Conservation (phyloP, 2,113 vertebrate species). For the Xiphorhynchus elegans region DNA sequence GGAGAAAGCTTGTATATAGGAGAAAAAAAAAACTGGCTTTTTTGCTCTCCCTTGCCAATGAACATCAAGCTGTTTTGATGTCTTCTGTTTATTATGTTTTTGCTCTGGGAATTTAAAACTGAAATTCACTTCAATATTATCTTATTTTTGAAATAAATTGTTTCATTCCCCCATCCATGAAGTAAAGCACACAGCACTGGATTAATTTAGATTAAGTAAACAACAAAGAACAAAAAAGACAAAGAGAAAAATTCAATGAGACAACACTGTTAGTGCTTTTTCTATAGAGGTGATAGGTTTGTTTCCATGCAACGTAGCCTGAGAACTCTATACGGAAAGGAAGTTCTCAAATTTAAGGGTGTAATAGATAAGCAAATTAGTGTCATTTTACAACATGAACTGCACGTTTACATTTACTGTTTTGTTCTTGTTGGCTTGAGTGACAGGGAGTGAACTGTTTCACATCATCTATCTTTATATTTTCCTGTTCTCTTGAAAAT, state of each 20-base stretch:
- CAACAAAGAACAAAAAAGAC: neutral
- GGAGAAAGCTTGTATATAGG: neutral
- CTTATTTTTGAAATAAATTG: conserved; percentile 40
- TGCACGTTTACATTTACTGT: neutral
- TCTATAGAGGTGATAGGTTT: neutral
- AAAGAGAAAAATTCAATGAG: neutral
- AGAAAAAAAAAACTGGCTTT: neutral
- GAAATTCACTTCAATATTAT: conserved; percentile 43
- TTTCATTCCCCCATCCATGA: neutral
- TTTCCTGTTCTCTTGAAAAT: neutral
- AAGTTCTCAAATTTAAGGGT: neutral
- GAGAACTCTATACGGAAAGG: neutral
- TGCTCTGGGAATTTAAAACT: conserved; percentile 8
- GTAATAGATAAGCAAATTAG: neutral
- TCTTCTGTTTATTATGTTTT: conserved; percentile 8
- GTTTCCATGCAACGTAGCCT: neutral
- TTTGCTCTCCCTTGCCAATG: neutral
- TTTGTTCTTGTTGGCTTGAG: neutral
- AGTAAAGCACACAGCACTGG: neutral
- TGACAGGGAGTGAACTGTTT: neutral
- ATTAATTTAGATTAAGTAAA: conserved; percentile 55
- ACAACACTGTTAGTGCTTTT: neutral
- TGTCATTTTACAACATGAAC: neutral
- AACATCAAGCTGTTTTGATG: neutral
- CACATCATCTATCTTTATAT: neutral